A percentile compares a stretch with the other conserved stretches of the same genome.
phyloP scores from a whole-genome alignment of 2,797 vertebrate genomes.

The Micrastur ruficollis region DNA sequence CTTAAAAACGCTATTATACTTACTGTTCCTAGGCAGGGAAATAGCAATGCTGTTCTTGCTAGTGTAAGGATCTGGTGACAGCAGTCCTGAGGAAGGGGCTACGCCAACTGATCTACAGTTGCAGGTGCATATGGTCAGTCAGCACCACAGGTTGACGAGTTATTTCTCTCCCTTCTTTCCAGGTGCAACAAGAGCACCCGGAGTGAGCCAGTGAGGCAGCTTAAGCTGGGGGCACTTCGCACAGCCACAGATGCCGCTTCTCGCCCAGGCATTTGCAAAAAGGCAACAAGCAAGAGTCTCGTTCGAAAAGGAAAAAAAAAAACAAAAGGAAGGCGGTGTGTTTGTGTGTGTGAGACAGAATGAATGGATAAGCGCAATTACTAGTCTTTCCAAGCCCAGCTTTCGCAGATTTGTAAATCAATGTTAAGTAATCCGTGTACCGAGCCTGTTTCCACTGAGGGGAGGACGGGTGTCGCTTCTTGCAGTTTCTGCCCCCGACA shows the following conservation, averaged over 20 bases:
- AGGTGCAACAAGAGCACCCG: not conserved
- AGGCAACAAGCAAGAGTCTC: not conserved
- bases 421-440: not conserved
- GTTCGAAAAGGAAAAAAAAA: not conserved
- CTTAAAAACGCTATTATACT: conserved; percentile 41
- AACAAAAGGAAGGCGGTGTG: not conserved
- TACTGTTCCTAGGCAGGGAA: conserved; percentile 61
- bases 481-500: not conserved
- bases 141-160: conserved; percentile 27
- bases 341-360: not conserved
- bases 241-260: conserved; percentile 40
- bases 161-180: not conserved
- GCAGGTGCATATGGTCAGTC: conserved; percentile 50
- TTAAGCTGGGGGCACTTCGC: not conserved
- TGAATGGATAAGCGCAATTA: not conserved
- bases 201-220: not conserved
- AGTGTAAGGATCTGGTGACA: conserved; percentile 1
- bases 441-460: not conserved
- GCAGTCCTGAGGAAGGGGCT: not conserved
- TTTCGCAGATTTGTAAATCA: not conserved
- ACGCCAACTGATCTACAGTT: not conserved
- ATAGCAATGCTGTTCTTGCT: not conserved
- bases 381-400: not conserved
- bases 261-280: conserved; percentile 29
- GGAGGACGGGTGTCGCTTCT: not conserved